A percentile compares a stretch with the other conserved stretches of the same genome.
These are phyloP conservation scores for Cheirogaleus major DNA, from an alignment of 2,797 vertebrate genomes.

Conservation along the genomic window DNA sequence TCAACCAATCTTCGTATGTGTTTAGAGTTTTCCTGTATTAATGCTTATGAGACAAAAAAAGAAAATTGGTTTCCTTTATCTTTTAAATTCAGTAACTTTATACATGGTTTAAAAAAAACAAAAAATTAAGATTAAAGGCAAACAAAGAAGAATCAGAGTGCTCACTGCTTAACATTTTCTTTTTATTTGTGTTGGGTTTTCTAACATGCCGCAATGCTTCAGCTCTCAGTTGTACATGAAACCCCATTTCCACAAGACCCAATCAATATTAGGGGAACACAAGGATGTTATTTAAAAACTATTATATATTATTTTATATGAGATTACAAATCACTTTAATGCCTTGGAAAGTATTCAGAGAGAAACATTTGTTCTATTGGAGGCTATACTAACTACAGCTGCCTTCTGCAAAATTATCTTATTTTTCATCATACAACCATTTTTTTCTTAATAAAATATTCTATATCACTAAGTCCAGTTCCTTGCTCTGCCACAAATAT, in stretches of 20 bases:
- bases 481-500: background rate
- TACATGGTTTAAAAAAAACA: background rate
- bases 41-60: background rate
- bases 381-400: background rate
- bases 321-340: background rate
- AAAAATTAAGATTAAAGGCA: background rate
- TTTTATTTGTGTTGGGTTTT: background rate
- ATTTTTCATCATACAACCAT: background rate
- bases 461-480: background rate
- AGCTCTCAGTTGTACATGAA: background rate
- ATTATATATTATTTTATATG: slow-evolving; percentile 3
- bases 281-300: background rate
- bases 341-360: background rate
- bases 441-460: slow-evolving; percentile 24
- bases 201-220: background rate
- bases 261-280: background rate
- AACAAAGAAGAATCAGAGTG: slow-evolving; percentile 30
- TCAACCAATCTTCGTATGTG: background rate
- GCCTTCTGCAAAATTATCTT: slow-evolving; percentile 22
- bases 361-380: background rate
- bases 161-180: slow-evolving; percentile 6
- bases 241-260: background rate
- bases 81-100: slow-evolving; percentile 45
- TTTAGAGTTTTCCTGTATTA: slow-evolving; percentile 46
- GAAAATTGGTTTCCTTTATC: background rate